Percentiles rank a stretch among this genome's conserved stretches.
phyloP scores from a whole-genome alignment of 2,888 invertebrate species.

The Tipula helvola region DNA sequence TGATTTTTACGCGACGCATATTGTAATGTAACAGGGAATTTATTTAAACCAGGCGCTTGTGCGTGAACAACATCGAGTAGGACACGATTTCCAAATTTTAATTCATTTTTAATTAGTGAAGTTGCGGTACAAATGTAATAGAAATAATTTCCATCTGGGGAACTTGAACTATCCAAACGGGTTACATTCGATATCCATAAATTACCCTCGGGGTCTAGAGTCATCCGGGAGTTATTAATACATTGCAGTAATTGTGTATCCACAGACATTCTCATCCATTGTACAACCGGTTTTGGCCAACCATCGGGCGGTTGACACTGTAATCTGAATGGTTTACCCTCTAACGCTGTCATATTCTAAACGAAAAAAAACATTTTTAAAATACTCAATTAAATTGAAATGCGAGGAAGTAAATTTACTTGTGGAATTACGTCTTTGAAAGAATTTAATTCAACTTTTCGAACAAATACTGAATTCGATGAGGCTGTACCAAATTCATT shows the following conservation, averaged over 20 bases:
- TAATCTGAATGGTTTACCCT: constrained; percentile 81
- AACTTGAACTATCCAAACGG: constrained; percentile 64
- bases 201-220: constrained; percentile 90
- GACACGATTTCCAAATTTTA: constrained; percentile 78
- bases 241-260: constrained; percentile 59
- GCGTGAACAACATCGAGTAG: constrained; percentile 64
- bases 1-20: constrained; percentile 82
- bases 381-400: background rate
- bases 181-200: constrained; percentile 96
- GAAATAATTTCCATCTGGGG: constrained; percentile 38
- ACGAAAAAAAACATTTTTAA: background rate
- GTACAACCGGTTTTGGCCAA: constrained; percentile 89
- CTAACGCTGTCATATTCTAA: constrained; percentile 44
- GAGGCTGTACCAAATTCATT: constrained; percentile 91
- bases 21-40: constrained; percentile 60
- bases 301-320: constrained; percentile 91
- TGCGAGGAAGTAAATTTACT: constrained; percentile 16
- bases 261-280: constrained; percentile 61
- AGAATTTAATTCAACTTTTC: constrained; percentile 80
- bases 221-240: constrained; percentile 88
- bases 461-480: constrained; percentile 88
- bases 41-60: constrained; percentile 64
- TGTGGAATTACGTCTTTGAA: constrained; percentile 59
- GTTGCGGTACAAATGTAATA: constrained; percentile 92
- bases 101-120: constrained; percentile 80